Conservation (phyloP, 23 tunicate genomes). For the Ascidia mentula region DNA sequence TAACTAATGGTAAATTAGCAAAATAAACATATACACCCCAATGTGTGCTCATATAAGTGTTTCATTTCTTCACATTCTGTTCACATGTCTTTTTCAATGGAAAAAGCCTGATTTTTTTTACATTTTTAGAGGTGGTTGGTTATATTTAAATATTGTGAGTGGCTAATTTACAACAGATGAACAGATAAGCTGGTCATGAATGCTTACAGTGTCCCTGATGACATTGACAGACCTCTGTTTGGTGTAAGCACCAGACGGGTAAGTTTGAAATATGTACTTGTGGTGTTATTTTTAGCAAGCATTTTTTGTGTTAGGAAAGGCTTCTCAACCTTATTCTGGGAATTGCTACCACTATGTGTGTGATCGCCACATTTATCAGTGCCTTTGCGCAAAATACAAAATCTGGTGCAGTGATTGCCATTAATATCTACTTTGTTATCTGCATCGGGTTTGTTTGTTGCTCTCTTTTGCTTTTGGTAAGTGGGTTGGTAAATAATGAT, state of each 20-base stretch:
- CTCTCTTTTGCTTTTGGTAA: slow-evolving; percentile 21
- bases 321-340: slow-evolving; percentile 72
- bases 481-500: neutral
- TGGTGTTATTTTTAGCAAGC: neutral
- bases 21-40: neutral
- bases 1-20: slow-evolving; percentile 32
- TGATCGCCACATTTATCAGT: slow-evolving; percentile 49
- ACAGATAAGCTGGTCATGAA: neutral
- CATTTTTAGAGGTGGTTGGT: too few species aligned
- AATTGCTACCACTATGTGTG: slow-evolving; percentile 44
- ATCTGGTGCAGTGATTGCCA: neutral
- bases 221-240: slow-evolving; percentile 79
- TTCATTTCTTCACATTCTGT: too few species aligned
- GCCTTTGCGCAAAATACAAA: slow-evolving; percentile 39
- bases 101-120: too few species aligned
- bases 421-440: slow-evolving; percentile 51
- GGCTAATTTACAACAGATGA: neutral
- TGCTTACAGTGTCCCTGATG: slow-evolving; percentile 26
- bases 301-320: slow-evolving; percentile 36
- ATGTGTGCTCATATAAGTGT: neutral
- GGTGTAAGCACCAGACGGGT: slow-evolving; percentile 84
- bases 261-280: neutral
- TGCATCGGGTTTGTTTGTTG: slow-evolving; percentile 75
- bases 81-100: too few species aligned
- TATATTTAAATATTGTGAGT: too few species aligned